Base-by-base conservation (phyloP, 2,113 vertebrate genomes). In the Semicossyphus pulcher region DNA sequence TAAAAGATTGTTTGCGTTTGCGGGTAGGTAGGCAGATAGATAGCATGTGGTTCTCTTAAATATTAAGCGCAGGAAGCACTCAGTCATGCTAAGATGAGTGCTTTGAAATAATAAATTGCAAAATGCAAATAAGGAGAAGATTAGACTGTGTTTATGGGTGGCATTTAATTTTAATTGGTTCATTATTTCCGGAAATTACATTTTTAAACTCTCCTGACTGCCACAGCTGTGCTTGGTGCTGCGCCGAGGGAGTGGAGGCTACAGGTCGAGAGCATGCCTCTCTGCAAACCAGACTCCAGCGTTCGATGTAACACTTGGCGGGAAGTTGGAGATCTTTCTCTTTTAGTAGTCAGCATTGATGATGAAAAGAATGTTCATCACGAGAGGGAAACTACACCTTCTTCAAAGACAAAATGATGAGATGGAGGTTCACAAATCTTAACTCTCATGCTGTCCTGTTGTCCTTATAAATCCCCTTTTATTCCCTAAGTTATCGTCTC, bases 151-250 rank as follows among this genome's bases (percentile, higher is more conserved):
- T 91, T 91, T 91, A 91, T 88, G 86, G 85, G 81, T 87, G 83
- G 83, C 80, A 89, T 93, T 93, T 92, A 72, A 88, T 86, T 92
- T 91, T 94, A 92, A 93, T 93, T 89, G 88, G 80, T 92, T 92
- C 90, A 94, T 93, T 93, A 91, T 91, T 89, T 90, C 72, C 31
- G 48, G 76, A 89, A 91, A 93, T 93, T 92, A 85, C 78, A 84
- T 87, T 89, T 89, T 90, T 76, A 86, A 86, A 92, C 84, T 88
- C 86, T 76, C 65, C 81, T 90, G 85, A 85, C 90, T 91, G 78
- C 72, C 70, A 80, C 91, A 93, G 93, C 93, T 93, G 93, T 84
- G 92, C 62, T 78, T 80, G 70, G 56, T 79, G 58, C 75, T 26
- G 77, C 70, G 59, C 80, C 54, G 42, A 28, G 78, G 80, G 70